Conservation (phyloP, 2,797 vertebrate species). For the Mormyrus hasselquistii region DNA sequence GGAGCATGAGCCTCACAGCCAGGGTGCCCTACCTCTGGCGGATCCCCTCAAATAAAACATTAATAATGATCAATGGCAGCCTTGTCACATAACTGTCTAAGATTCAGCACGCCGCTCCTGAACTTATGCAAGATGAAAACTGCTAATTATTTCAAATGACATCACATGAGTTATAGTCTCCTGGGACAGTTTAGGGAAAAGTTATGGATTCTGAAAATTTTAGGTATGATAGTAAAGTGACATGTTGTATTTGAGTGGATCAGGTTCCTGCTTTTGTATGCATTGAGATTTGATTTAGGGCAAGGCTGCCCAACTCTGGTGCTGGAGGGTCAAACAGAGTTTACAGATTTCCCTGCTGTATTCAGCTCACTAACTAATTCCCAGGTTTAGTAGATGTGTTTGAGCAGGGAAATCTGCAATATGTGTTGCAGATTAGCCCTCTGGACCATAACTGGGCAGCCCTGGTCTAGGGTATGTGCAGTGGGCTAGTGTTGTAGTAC, state of each 20-base stretch:
- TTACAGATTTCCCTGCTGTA: neutral
- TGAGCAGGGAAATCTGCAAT: neutral
- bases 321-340: neutral
- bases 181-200: neutral
- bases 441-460: neutral
- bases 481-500: neutral
- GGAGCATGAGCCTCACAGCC: neutral
- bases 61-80: neutral
- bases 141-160: neutral
- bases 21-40: neutral
- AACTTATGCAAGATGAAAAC: neutral
- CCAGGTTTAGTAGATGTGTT: neutral
- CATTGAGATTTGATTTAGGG: neutral
- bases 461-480: neutral
- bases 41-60: neutral
- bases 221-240: neutral
- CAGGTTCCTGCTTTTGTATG: neutral
- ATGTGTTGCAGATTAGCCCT: neutral
- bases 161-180: neutral
- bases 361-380: neutral
- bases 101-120: neutral
- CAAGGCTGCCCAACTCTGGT: neutral
- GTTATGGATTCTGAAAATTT: neutral
- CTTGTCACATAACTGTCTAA: neutral
- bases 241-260: neutral